Evolutionary conservation across 2,888 invertebrate species (phyloP).

Genomic region (Oeneis ivallda): DNA sequence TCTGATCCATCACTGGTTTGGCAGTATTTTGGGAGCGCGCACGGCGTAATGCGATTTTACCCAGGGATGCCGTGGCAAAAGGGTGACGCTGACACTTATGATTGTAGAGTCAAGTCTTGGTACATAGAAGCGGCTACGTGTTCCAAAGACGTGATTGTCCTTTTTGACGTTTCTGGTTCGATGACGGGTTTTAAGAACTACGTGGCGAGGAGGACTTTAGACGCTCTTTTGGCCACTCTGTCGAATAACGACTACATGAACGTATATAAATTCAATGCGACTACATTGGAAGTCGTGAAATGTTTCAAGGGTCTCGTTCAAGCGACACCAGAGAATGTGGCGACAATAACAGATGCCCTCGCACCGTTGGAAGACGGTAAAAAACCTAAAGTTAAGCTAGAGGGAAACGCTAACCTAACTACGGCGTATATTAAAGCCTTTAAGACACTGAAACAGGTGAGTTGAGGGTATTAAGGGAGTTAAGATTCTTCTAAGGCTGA

Average conservation of each 20-base stretch:
- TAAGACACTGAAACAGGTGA: conserved; percentile 87
- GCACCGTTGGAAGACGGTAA: conserved; percentile 65
- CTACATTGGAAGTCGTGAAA: conserved; percentile 87
- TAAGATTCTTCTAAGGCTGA: background rate
- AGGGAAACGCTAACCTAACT: conserved; percentile 92
- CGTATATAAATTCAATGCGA: conserved; percentile 90
- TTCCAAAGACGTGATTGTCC: conserved; percentile 97
- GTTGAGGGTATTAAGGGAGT: conserved; percentile 34
- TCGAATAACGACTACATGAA: conserved; percentile 99
- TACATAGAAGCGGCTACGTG: conserved; percentile 99
- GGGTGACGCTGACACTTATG: conserved; percentile 87
- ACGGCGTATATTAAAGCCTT: conserved; percentile 92
- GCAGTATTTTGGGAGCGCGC: conserved; percentile 98
- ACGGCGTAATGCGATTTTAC: conserved; percentile 95
- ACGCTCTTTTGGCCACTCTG: conserved; percentile 94
- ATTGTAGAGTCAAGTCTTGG: conserved; percentile 96
- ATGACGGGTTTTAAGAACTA: conserved; percentile 93
- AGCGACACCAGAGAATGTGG: conserved; percentile 92
- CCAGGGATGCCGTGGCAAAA: conserved; percentile 89
- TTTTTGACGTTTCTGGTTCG: conserved; percentile 97
- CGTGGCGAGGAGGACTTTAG: conserved; percentile 92
- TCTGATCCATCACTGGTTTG: conserved; percentile 95
- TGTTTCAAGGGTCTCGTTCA: conserved; percentile 95
- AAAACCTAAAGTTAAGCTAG: conserved; percentile 82
- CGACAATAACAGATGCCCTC: conserved; percentile 87